Conservation (phyloP, 2,797 vertebrate genomes). For the Spheniscus humboldti region DNA sequence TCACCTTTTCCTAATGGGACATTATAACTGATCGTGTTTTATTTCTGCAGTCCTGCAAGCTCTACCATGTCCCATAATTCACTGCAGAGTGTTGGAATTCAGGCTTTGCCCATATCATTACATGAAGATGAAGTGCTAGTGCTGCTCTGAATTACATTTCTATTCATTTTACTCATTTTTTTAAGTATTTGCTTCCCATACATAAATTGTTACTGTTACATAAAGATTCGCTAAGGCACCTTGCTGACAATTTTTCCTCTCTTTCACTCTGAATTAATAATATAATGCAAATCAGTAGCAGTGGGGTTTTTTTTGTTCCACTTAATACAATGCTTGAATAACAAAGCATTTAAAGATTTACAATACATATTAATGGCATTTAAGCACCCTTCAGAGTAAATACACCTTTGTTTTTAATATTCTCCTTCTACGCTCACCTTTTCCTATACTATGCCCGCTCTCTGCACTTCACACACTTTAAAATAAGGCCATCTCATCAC, state of each 20-base stretch:
- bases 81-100: slow-evolving; percentile 33
- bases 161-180: slow-evolving; percentile 45
- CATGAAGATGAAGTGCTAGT: slow-evolving; percentile 39
- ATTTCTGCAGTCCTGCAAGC: slow-evolving; percentile 37
- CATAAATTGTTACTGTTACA: slow-evolving; percentile 44
- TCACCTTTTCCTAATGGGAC: slow-evolving; percentile 73
- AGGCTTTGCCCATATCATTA: slow-evolving; percentile 34
- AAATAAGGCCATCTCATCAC: background rate
- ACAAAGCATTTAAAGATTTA: slow-evolving; percentile 35
- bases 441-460: background rate
- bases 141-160: slow-evolving; percentile 39
- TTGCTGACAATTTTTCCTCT: slow-evolving; percentile 28
- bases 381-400: slow-evolving; percentile 7
- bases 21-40: slow-evolving; percentile 49
- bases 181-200: slow-evolving; percentile 23
- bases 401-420: background rate
- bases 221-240: background rate
- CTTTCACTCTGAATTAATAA: slow-evolving; percentile 51
- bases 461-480: background rate
- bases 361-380: slow-evolving; percentile 23
- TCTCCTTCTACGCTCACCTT: background rate
- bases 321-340: slow-evolving; percentile 30
- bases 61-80: slow-evolving; percentile 57
- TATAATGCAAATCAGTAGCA: slow-evolving; percentile 49
- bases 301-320: background rate